Evolutionary conservation across 1,140 invertebrate genomes (phyloP).

Genomic region (Papilio glaucus): DNA sequence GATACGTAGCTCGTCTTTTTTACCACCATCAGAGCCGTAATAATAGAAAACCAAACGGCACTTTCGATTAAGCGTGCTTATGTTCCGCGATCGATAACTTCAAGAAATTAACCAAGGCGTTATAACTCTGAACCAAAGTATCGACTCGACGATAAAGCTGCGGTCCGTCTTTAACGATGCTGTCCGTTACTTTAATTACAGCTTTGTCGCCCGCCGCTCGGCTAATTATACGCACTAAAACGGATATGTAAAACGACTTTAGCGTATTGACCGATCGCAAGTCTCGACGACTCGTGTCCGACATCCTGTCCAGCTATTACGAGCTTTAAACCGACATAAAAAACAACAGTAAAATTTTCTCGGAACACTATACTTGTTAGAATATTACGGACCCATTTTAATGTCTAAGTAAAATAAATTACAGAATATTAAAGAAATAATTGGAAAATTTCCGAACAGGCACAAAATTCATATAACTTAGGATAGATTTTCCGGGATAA

Average conservation of each 20-base stretch:
- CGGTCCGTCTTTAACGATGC: conserved; percentile 62
- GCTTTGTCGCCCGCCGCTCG: conserved; percentile 64
- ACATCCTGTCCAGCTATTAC: conserved; percentile 68
- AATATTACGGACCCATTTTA: not conserved
- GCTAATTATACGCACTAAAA: conserved; percentile 74
- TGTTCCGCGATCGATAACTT: conserved; percentile 51
- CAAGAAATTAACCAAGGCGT: conserved; percentile 45
- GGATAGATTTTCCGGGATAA: no score
- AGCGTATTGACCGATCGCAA: conserved; percentile 64
- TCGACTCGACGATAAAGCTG: conserved; percentile 56
- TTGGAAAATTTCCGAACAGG: no score
- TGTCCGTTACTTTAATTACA: conserved; percentile 76
- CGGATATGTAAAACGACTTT: conserved; percentile 72
- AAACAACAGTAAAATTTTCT: conserved; percentile 63
- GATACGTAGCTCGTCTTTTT: not conserved
- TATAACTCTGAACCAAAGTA: conserved; percentile 59
- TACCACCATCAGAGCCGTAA: not conserved
- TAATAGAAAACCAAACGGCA: conserved; percentile 9
- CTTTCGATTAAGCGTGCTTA: conserved; percentile 33
- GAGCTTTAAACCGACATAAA: conserved; percentile 58
- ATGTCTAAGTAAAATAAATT: not conserved
- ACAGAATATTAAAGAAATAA: no score
- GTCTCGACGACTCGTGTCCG: conserved; percentile 62
- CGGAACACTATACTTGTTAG: conserved; percentile 41
- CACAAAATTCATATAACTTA: no score